Evolutionary conservation across 2,888 invertebrate species (phyloP).

Genomic region (Hofmannophila pseudospretella): DNA sequence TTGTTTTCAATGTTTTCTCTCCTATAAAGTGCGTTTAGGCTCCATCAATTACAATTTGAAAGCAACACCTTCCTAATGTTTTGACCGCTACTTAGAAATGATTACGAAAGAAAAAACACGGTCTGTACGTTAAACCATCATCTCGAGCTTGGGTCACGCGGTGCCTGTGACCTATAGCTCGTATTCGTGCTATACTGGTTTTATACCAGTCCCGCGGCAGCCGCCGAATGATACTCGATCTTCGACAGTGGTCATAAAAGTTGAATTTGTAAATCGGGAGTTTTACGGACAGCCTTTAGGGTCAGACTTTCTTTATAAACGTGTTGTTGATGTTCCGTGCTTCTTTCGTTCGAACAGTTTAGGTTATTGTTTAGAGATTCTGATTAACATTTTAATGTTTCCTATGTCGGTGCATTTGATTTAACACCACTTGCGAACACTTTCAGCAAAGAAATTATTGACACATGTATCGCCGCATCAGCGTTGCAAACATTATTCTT

Average conservation of each 20-base stretch:
- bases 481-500: too few relatives aligned
- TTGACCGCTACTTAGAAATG: constrained; percentile 9
- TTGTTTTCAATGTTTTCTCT: too few relatives aligned
- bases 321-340: constrained; percentile 26
- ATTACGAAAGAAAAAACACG: constrained; percentile 46
- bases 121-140: constrained; percentile 32
- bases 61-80: constrained; percentile 6
- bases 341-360: constrained; percentile 18
- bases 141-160: constrained; percentile 50
- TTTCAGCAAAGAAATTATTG: too few relatives aligned
- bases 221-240: constrained; percentile 30
- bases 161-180: constrained; percentile 61
- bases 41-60: constrained; percentile 6
- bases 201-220: constrained; percentile 27
- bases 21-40: too few relatives aligned
- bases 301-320: constrained; percentile 44
- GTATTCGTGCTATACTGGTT: constrained; percentile 68
- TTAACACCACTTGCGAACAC: too few relatives aligned
- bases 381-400: neutral
- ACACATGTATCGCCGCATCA: too few relatives aligned
- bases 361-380: neutral
- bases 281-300: constrained; percentile 6
- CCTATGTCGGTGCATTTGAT: too few relatives aligned
- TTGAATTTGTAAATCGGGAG: constrained; percentile 24
- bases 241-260: constrained; percentile 28